Percentiles rank a stretch among this genome's conserved stretches.
phyloP scores from a whole-genome alignment of 2,888 invertebrate species.

The Phaonia tiefii region DNA sequence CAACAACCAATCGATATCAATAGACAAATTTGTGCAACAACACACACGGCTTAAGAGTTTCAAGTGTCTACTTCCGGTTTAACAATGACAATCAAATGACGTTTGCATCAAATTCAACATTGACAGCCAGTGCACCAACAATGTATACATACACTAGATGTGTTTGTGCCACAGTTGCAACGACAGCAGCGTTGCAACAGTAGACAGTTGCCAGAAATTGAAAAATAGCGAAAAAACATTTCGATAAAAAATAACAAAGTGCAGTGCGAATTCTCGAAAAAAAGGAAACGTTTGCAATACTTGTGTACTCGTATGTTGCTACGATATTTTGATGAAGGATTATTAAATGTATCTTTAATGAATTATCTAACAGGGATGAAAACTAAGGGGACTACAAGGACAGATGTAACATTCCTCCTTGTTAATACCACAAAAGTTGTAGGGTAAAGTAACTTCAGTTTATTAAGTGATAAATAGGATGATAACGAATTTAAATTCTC shows the following conservation, averaged over 20 bases:
- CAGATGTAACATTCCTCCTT: background rate
- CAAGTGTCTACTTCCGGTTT: conserved; percentile 67
- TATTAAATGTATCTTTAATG: background rate
- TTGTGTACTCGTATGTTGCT: too few species aligned
- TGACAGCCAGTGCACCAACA: conserved; percentile 4
- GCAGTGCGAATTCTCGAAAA: background rate
- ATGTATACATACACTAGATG: too few species aligned
- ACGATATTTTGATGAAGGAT: background rate
- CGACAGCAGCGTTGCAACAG: background rate
- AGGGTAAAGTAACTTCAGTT: too few species aligned
- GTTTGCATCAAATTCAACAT: conserved; percentile 76
- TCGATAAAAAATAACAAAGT: conserved; percentile 18
- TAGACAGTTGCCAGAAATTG: too few species aligned
- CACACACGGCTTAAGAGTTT: conserved; percentile 56
- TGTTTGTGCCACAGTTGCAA: background rate
- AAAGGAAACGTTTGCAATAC: too few species aligned
- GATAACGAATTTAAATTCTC: too few species aligned
- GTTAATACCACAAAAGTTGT: background rate
- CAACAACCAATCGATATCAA: conserved; percentile 52
- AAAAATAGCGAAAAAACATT: too few species aligned
- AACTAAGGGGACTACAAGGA: background rate
- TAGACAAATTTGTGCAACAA: conserved; percentile 57
- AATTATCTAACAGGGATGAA: background rate
- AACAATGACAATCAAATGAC: conserved; percentile 78
- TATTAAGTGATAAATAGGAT: too few species aligned